Conservation (phyloP, 2,113 vertebrate genomes). For the Oncorhynchus masou region DNA sequence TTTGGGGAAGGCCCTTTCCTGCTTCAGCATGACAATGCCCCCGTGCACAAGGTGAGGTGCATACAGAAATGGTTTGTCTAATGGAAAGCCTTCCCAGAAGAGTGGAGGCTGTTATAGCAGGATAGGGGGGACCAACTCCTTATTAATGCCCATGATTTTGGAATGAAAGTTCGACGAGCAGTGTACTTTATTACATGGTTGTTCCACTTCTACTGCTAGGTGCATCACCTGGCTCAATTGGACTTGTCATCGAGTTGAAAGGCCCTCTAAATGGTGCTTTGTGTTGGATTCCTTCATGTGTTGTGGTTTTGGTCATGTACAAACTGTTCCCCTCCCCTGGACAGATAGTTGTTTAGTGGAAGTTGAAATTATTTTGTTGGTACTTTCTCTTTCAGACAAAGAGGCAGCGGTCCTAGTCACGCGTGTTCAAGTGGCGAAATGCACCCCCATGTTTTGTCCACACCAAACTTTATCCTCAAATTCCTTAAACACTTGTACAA, state of each 20-base stretch:
- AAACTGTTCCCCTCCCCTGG: constrained; percentile 37
- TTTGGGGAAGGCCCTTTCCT: too few species aligned
- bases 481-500: neutral
- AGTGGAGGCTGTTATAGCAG: too few species aligned
- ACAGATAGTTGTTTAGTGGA: constrained; percentile 30
- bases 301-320: constrained; percentile 43
- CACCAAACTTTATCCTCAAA: neutral
- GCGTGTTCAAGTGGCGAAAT: neutral
- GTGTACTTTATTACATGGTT: constrained; percentile 1
- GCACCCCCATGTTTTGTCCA: neutral
- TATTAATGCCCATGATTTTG: too few species aligned
- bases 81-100: too few species aligned
- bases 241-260: constrained; percentile 34
- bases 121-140: too few species aligned
- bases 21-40: too few species aligned
- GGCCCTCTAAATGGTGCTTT: constrained; percentile 40
- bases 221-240: constrained; percentile 43
- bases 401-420: neutral
- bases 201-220: constrained; percentile 30
- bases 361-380: constrained; percentile 39
- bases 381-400: neutral
- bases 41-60: too few species aligned
- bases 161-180: too few species aligned
- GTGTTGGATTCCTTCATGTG: constrained; percentile 27
- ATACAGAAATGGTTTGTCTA: too few species aligned